A percentile compares a stretch with the other conserved stretches of the same genome.
Evolutionary conservation across 1,140 invertebrate genomes (phyloP).

Genomic region (Lordiphosa mommai): DNA sequence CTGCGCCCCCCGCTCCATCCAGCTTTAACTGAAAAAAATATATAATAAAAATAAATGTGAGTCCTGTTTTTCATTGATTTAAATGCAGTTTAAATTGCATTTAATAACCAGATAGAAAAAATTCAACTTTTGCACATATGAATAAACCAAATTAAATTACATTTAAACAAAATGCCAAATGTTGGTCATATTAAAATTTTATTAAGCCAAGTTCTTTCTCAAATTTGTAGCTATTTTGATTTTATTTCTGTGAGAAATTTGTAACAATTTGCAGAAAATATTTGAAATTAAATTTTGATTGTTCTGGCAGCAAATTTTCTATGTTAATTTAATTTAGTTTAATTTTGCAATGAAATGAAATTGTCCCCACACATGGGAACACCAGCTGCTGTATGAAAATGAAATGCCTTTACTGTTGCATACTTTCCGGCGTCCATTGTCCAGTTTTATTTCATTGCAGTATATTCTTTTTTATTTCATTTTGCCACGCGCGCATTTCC

Average conservation of each 20-base stretch:
- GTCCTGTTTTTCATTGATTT: constrained; percentile 47
- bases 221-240: not conserved
- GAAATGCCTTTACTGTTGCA: constrained; percentile 42
- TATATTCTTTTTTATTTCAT: constrained; percentile 50
- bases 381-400: constrained; percentile 43
- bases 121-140: constrained; percentile 12
- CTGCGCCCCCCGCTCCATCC: not conserved
- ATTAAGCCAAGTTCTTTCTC: not conserved
- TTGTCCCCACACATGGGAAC: not conserved
- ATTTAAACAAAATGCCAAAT: constrained; percentile 3
- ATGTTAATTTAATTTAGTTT: constrained; percentile 43
- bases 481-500: constrained; percentile 67
- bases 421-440: constrained; percentile 41
- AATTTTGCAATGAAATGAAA: constrained; percentile 33
- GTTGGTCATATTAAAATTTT: constrained; percentile 2
- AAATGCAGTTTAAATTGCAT: constrained; percentile 69
- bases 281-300: constrained; percentile 26
- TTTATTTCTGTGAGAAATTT: too few species aligned
- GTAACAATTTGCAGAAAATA: too few species aligned
- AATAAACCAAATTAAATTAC: constrained; percentile 4
- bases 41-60: constrained; percentile 31
- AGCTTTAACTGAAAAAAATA: constrained; percentile 17
- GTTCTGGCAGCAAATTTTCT: constrained; percentile 12
- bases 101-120: constrained; percentile 49
- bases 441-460: constrained; percentile 36